These are phyloP conservation scores for Tetramorium bicarinatum DNA, from an alignment of 2,888 invertebrate species.

Conservation along the genomic window DNA sequence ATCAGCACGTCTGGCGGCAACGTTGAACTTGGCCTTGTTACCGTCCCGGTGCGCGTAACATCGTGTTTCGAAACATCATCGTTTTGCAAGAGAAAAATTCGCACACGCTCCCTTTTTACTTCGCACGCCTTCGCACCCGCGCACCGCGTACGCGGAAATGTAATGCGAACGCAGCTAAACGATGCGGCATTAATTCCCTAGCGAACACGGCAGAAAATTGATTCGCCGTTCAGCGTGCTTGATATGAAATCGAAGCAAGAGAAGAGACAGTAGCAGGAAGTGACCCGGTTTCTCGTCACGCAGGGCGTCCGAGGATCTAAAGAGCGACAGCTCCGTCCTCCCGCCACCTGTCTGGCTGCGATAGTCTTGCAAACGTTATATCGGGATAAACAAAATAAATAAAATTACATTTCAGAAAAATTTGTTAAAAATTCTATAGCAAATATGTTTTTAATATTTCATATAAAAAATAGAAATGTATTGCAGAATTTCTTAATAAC, in stretches of 20 bases:
- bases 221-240: conserved; percentile 63
- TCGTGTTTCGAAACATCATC: conserved; percentile 63
- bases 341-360: not conserved
- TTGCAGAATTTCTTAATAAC: not conserved
- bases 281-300: conserved; percentile 73
- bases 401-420: not conserved
- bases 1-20: not conserved
- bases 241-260: conserved; percentile 73
- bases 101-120: conserved; percentile 64
- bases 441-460: not conserved
- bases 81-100: conserved; percentile 60
- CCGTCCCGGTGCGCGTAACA: conserved; percentile 24
- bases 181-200: conserved; percentile 62
- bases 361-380: conserved; percentile 20
- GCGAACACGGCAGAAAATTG: conserved; percentile 74
- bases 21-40: conserved; percentile 71
- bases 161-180: conserved; percentile 72
- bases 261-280: conserved; percentile 67
- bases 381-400: not conserved
- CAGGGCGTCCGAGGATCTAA: conserved; percentile 40
- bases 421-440: not conserved
- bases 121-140: not conserved
- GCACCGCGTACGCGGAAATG: conserved; percentile 37
- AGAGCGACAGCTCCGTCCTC: conserved; percentile 1
- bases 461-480: not conserved